These are phyloP conservation scores for Triops longicaudatus DNA, from an alignment of 1,140 invertebrate genomes.

Conservation along the genomic window DNA sequence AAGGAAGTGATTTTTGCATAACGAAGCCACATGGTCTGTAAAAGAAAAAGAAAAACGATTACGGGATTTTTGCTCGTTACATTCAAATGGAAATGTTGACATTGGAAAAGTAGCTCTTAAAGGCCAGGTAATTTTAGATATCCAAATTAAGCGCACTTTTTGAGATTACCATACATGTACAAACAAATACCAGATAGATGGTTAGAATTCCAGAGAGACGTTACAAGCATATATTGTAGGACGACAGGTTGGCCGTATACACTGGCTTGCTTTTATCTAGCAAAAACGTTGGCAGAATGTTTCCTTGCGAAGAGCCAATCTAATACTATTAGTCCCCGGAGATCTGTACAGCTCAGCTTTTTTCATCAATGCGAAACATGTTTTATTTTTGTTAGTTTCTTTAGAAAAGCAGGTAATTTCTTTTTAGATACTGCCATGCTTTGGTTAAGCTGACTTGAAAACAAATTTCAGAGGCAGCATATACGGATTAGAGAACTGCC, in stretches of 20 bases:
- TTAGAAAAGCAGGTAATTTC: too few species aligned
- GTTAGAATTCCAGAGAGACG: too few species aligned
- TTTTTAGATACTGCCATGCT: too few species aligned
- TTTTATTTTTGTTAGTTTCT: not conserved
- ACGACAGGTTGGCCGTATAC: too few species aligned
- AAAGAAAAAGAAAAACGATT: conserved; percentile 33
- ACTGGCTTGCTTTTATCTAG: not conserved
- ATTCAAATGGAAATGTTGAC: not conserved
- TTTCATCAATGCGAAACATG: not conserved
- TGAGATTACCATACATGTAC: too few species aligned
- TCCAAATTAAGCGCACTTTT: too few species aligned
- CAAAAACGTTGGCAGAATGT: not conserved
- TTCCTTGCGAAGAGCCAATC: not conserved
- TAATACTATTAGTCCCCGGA: not conserved
- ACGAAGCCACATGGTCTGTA: conserved; percentile 73
- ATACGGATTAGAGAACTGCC: too few species aligned
- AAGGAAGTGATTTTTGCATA: conserved; percentile 78
- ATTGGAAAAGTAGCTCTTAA: not conserved
- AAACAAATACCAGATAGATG: too few species aligned
- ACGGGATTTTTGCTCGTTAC: not conserved
- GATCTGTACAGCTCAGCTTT: not conserved
- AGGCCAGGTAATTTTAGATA: too few species aligned
- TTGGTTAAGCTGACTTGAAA: too few species aligned
- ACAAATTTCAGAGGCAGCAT: too few species aligned
- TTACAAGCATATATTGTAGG: too few species aligned